Evolutionary conservation across 2,113 vertebrate species (phyloP), one percentile per base, ranked within the genome.

Genomic region (Sinocyclocheilus rhinocerous): DNA sequence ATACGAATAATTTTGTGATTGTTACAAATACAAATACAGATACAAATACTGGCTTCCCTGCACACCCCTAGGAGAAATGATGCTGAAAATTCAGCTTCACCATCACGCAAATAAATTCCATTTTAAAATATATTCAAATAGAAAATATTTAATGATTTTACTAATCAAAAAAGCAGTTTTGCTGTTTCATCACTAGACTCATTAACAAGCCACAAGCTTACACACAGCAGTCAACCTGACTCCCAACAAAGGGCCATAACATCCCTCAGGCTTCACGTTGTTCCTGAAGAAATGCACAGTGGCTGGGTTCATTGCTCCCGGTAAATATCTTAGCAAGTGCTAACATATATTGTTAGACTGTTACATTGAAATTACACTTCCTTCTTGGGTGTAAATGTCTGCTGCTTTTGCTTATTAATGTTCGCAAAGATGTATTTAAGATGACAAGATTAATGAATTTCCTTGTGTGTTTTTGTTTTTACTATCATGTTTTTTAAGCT

Each of bases 161-260:
- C 22, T 61, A 3, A n/a, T n/a, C 0, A 61, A 61, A 59, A 55
- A 59, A 61, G 1, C 57, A 61, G 39, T 2, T 75, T 75, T 45
- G 39, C 22, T 45, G 16, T 73, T 45, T 73, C 39, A 45, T 11
- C 22, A 45, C 72, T 42, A n/a, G 20, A 24, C 22, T 75, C 22
- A 24, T 39, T 75, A 75, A 75, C 72, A 24, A 75, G 39, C 39
- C 72, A 24, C 39, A 48, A 24, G 39, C 39, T 75, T 45, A 24
- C 39, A 48, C 72, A 6, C 72, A 75, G 72, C 72, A 48, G 72
- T 75, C 72, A 24, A 39, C 9, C 22, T 75, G 42, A 75, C 72
- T 75, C 4, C 72, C 12, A 48, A 75, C 72, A 75, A 75, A 24
- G 22, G 72, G 2, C 72, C 11, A 75, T 75, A 24, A 75, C 72